Conservation (phyloP, 2,797 vertebrate genomes). For the Spheniscus humboldti region DNA sequence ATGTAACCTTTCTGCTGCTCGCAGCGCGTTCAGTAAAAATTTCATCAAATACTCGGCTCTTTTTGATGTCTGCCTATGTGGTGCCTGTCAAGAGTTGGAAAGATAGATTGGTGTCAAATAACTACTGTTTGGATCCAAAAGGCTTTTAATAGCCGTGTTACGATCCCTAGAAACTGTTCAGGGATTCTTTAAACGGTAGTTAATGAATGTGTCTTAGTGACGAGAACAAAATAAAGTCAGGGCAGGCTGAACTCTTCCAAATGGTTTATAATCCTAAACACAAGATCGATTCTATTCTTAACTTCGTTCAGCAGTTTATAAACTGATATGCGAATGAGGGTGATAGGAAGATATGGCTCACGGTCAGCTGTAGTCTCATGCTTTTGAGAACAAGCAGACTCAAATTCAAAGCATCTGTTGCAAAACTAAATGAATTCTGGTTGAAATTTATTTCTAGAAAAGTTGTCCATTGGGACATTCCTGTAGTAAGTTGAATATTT, state of each 20-base stretch:
- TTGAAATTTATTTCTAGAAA: constrained; percentile 31
- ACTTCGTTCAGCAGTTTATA: constrained; percentile 40
- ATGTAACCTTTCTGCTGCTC: background rate
- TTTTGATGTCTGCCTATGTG: background rate
- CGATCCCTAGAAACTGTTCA: background rate
- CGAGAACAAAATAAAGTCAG: background rate
- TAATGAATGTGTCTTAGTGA: constrained; percentile 10
- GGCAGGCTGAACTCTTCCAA: constrained; percentile 17
- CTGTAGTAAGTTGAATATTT: constrained; percentile 36
- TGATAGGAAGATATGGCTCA: background rate
- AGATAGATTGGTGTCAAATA: background rate
- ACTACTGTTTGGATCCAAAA: constrained; percentile 21
- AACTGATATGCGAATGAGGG: background rate
- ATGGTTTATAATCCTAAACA: background rate
- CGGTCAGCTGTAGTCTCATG: background rate
- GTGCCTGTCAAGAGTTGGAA: background rate
- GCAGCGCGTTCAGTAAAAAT: background rate
- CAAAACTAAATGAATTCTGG: constrained; percentile 20
- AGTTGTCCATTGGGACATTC: background rate
- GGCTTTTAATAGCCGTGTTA: background rate
- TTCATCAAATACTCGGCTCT: background rate
- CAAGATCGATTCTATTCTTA: background rate
- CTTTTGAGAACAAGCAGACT: constrained; percentile 37
- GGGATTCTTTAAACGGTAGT: background rate
- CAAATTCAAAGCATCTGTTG: constrained; percentile 51